phyloP scores from a whole-genome alignment of 1,140 invertebrate genomes.

The Atta colombica region DNA sequence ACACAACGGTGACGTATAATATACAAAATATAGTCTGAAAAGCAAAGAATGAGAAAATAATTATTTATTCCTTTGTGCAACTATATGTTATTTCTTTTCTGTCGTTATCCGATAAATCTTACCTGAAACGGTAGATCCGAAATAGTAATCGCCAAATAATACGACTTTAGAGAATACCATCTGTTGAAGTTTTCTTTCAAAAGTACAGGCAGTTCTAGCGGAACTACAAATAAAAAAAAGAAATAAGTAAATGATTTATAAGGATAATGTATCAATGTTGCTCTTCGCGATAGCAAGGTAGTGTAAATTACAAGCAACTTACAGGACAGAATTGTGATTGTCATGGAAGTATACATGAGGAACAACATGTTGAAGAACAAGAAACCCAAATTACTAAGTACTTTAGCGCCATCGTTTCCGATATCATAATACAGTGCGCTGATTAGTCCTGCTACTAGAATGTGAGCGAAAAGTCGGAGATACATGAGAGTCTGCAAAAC shows the following conservation, averaged over 20 bases:
- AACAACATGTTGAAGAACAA: conserved; percentile 99
- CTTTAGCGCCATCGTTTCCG: conserved; percentile 97
- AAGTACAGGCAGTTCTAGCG: conserved; percentile 97
- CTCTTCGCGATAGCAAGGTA: neutral
- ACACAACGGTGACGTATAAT: conserved; percentile 97
- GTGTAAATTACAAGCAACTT: conserved; percentile 58
- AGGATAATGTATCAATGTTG: neutral
- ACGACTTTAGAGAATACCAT: conserved; percentile 98
- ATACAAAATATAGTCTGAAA: conserved; percentile 95
- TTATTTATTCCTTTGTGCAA: neutral
- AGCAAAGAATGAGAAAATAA: conserved; percentile 42
- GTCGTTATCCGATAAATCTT: conserved; percentile 38
- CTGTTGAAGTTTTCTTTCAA: conserved; percentile 98
- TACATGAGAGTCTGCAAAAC: conserved; percentile 96
- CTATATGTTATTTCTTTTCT: neutral
- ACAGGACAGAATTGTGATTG: conserved; percentile 99
- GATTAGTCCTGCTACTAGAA: conserved; percentile 96
- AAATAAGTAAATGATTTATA: conserved; percentile 71
- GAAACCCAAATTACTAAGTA: conserved; percentile 98
- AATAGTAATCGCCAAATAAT: conserved; percentile 98
- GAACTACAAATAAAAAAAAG: conserved; percentile 89
- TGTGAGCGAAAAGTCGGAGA: conserved; percentile 96
- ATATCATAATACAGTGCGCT: conserved; percentile 97
- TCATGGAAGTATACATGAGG: conserved; percentile 99
- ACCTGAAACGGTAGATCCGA: conserved; percentile 99